Conservation (phyloP, 2,113 vertebrate species). For the Sorex fumeus region DNA sequence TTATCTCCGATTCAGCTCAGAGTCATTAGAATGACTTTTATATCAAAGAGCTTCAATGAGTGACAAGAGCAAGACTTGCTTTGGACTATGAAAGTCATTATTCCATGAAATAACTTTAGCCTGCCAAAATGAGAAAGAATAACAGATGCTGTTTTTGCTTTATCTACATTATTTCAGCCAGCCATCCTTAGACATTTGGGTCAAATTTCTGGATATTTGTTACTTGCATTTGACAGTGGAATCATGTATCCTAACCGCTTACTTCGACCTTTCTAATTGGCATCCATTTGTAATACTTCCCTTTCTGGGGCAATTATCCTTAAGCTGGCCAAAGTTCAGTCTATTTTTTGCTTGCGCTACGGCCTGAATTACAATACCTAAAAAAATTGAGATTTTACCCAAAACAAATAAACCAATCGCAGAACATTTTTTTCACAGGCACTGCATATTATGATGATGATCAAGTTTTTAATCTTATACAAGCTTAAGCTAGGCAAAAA, state of each 20-base stretch:
- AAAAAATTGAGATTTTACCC: constrained; percentile 65
- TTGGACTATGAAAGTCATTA: constrained; percentile 91
- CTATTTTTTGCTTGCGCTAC: constrained; percentile 80
- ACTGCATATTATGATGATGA: neutral
- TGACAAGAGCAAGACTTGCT: constrained; percentile 88
- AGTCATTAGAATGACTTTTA: constrained; percentile 86
- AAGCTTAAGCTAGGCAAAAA: neutral
- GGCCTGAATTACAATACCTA: constrained; percentile 75
- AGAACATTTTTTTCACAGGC: neutral
- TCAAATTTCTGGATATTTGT: constrained; percentile 90
- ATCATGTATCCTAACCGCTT: constrained; percentile 83
- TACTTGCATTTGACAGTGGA: constrained; percentile 82
- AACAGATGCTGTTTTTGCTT: constrained; percentile 90
- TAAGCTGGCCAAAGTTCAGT: constrained; percentile 70
- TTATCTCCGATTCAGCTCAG: constrained; percentile 82
- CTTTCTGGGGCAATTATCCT: constrained; percentile 85
- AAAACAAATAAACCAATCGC: constrained; percentile 35
- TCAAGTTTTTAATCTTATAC: constrained; percentile 45
- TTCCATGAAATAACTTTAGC: constrained; percentile 90
- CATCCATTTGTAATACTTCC: constrained; percentile 80
- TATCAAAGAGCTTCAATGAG: constrained; percentile 89
- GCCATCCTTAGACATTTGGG: constrained; percentile 88
- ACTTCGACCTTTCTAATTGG: constrained; percentile 82
- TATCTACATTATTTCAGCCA: constrained; percentile 86
- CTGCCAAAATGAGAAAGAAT: constrained; percentile 88